phyloP scores from a whole-genome alignment of 2,113 vertebrate genomes.

The Sigmodon hispidus region DNA sequence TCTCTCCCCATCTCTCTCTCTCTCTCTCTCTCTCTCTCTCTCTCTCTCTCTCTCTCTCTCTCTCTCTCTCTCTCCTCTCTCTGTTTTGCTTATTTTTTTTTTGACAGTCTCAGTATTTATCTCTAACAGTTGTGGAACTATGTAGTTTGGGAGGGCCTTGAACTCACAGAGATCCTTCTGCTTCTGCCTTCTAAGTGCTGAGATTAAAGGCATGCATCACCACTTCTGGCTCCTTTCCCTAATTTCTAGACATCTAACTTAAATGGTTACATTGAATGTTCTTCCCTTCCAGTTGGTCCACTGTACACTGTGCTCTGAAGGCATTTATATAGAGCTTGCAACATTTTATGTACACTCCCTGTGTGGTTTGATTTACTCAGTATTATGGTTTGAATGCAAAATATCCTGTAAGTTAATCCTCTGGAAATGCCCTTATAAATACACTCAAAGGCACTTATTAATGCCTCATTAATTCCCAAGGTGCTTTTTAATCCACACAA shows the following conservation, averaged over 20 bases:
- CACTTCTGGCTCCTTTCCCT: neutral
- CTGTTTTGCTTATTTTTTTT: neutral
- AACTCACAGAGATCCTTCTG: neutral
- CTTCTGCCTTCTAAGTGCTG: neutral
- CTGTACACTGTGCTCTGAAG: neutral
- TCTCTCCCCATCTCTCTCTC: accelerated
- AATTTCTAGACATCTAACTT: neutral
- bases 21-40: accelerated
- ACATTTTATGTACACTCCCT: neutral
- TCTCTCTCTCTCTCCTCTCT: accelerated
- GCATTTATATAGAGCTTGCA: neutral
- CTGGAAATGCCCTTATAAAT: neutral
- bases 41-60: accelerated
- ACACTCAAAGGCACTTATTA: neutral
- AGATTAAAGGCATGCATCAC: neutral
- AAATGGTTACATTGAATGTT: neutral
- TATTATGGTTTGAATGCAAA: neutral
- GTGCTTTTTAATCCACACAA: neutral
- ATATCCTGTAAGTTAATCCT: neutral
- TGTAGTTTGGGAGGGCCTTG: neutral
- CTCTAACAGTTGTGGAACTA: neutral
- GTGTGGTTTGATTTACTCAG: neutral
- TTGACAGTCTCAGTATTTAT: neutral
- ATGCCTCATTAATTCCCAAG: neutral
- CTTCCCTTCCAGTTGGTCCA: neutral